Percentiles rank a stretch among this genome's conserved stretches.
These are phyloP conservation scores for Chouioia cunea DNA, from an alignment of 2,888 invertebrate species.

Conservation along the genomic window DNA sequence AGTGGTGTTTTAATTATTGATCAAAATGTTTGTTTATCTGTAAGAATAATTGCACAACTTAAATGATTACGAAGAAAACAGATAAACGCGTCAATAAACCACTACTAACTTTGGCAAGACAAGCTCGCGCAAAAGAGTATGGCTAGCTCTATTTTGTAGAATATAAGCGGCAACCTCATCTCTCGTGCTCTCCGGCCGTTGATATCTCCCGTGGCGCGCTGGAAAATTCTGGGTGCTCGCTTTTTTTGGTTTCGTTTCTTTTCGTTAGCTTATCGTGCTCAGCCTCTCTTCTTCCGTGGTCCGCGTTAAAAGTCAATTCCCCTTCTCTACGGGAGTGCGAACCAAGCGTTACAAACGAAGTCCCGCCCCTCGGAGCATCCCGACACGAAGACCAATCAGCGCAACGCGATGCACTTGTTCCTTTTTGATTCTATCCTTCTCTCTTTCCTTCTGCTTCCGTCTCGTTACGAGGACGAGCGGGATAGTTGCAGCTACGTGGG, in stretches of 20 bases:
- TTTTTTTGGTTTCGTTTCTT: too few relatives aligned
- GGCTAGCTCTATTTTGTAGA: too few relatives aligned
- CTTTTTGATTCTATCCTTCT: not conserved
- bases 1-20: too few relatives aligned
- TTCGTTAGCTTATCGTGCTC: too few relatives aligned
- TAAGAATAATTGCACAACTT: too few relatives aligned
- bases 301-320: slow-evolving; percentile 28
- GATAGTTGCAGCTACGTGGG: slow-evolving; percentile 21
- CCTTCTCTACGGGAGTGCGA: slow-evolving; percentile 10
- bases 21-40: too few relatives aligned
- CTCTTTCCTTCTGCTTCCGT: not conserved
- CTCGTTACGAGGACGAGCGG: slow-evolving; percentile 51
- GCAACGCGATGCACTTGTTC: slow-evolving; percentile 20
- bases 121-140: too few relatives aligned
- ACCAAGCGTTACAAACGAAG: not conserved
- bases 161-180: not conserved
- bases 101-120: too few relatives aligned
- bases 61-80: too few relatives aligned
- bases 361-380: slow-evolving; percentile 28
- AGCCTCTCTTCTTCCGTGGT: too few relatives aligned
- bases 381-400: slow-evolving; percentile 22
- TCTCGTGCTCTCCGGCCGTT: slow-evolving; percentile 20
- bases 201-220: slow-evolving; percentile 35
- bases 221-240: slow-evolving; percentile 14
- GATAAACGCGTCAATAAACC: too few relatives aligned